Evolutionary conservation across 2,888 invertebrate genomes (phyloP).

Genomic region (Drosophila melanosoma): DNA sequence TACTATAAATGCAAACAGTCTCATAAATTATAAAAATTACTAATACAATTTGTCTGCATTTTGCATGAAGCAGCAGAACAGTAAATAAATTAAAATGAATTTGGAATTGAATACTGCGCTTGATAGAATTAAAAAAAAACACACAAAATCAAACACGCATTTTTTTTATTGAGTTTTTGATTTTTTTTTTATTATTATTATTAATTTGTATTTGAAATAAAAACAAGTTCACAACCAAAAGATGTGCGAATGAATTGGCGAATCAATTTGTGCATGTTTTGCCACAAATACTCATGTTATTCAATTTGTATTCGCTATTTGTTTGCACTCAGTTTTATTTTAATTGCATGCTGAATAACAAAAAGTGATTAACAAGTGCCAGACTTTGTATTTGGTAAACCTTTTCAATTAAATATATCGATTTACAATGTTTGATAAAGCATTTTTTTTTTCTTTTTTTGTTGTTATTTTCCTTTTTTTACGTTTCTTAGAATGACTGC

Average conservation of each 20-base stretch:
- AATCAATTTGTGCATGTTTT: constrained; percentile 71
- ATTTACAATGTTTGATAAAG: constrained; percentile 54
- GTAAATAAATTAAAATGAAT: constrained; percentile 11
- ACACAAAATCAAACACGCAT: constrained; percentile 33
- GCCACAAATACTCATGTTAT: constrained; percentile 31
- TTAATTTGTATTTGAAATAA: constrained; percentile 46
- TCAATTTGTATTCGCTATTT: constrained; percentile 36
- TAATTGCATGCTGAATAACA: constrained; percentile 69
- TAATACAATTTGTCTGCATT: constrained; percentile 45
- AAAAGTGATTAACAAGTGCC: constrained; percentile 67
- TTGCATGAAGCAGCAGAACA: constrained; percentile 38
- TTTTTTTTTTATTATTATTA: constrained; percentile 34
- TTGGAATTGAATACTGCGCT: constrained; percentile 22
- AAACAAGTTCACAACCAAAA: constrained; percentile 72
- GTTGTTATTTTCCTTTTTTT: background rate
- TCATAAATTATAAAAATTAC: constrained; percentile 65
- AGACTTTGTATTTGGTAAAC: constrained; percentile 40
- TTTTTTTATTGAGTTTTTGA: constrained; percentile 48
- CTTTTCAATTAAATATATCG: constrained; percentile 53
- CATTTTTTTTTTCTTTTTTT: constrained; percentile 28
- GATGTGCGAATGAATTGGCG: constrained; percentile 72
- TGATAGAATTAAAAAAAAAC: constrained; percentile 39
- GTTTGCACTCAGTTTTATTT: constrained; percentile 47
- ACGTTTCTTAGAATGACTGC: constrained; percentile 3
- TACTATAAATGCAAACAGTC: constrained; percentile 36